phyloP scores from a whole-genome alignment of 2,113 vertebrate species.

The Larimichthys polyactis region DNA sequence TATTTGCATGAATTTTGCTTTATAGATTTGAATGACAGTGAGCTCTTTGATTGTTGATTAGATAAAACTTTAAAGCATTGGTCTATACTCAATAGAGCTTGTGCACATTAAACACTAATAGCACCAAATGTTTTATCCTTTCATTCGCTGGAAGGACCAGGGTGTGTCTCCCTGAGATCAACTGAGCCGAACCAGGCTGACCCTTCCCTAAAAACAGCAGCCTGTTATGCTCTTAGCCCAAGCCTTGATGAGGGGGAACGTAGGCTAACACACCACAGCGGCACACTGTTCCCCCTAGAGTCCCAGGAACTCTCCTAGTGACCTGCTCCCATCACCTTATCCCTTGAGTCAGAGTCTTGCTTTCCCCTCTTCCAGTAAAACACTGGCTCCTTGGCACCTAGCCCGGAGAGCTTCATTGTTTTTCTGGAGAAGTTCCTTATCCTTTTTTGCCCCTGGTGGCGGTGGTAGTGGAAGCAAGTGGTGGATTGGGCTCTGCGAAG shows the following conservation, averaged over 20 bases:
- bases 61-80: not conserved
- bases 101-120: not conserved
- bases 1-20: not conserved
- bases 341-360: conserved; percentile 41
- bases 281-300: conserved; percentile 32
- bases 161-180: conserved; percentile 46
- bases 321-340: conserved; percentile 66
- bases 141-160: conserved; percentile 25
- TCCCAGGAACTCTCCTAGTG: conserved; percentile 48
- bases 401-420: conserved; percentile 53
- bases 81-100: not conserved
- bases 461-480: conserved; percentile 10
- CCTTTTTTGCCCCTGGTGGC: conserved; percentile 67
- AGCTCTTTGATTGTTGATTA: not conserved
- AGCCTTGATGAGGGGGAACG: conserved; percentile 30
- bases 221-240: conserved; percentile 48
- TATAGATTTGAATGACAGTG: not conserved
- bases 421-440: conserved; percentile 68
- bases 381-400: conserved; percentile 45
- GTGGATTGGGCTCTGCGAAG: conserved; percentile 60
- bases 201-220: conserved; percentile 59
- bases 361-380: conserved; percentile 62
- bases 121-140: conserved; percentile 23
- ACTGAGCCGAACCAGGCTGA: conserved; percentile 51
- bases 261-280: conserved; percentile 41